A percentile compares a stretch with the other conserved stretches of the same genome.
These are phyloP conservation scores for Catharus minimus DNA, from an alignment of 2,113 vertebrate species.

Conservation along the genomic window DNA sequence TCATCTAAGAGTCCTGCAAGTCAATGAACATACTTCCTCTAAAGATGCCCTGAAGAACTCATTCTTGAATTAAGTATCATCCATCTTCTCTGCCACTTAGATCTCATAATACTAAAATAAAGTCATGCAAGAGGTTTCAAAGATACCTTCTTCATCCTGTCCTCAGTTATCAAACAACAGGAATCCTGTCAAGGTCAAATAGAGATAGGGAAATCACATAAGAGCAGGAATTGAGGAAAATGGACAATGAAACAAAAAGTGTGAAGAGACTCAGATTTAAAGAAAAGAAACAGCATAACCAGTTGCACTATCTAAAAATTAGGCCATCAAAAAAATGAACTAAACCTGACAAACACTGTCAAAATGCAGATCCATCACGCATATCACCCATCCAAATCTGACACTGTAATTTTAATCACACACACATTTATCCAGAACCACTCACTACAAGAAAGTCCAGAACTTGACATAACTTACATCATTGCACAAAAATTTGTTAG, in stretches of 20 bases:
- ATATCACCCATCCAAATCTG: neutral
- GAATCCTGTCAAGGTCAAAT: neutral
- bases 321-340: neutral
- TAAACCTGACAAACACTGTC: neutral
- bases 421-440: neutral
- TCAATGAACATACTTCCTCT: neutral
- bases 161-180: neutral
- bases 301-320: neutral
- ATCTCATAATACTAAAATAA: neutral
- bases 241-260: neutral
- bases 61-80: neutral
- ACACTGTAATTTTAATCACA: neutral
- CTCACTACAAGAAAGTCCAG: neutral
- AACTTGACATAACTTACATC: neutral
- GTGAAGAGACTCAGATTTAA: neutral
- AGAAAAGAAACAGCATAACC: neutral
- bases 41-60: neutral
- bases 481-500: neutral
- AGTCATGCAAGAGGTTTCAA: neutral
- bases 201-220: neutral
- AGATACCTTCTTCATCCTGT: neutral
- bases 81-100: neutral
- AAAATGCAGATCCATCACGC: neutral
- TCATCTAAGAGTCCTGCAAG: neutral
- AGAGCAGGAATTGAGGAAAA: neutral